Percentiles rank a stretch among this genome's conserved stretches.
Conservation (phyloP, 2,888 invertebrate genomes). For the Notocelia uddmanniana region DNA sequence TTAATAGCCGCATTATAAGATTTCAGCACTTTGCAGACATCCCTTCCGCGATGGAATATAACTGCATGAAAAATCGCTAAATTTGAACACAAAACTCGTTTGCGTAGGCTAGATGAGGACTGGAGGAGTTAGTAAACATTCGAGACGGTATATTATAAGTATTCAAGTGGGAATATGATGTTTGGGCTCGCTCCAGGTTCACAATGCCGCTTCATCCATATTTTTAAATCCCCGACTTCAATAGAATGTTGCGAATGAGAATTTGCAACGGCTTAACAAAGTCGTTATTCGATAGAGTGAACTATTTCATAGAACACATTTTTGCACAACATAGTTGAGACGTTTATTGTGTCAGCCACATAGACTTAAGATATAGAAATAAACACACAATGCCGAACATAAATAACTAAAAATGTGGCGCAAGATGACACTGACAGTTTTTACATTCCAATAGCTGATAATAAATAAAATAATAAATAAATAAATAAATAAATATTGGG, state of each 20-base stretch:
- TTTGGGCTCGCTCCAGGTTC: slow-evolving; percentile 45
- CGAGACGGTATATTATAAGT: slow-evolving; percentile 60
- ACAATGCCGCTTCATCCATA: slow-evolving; percentile 41
- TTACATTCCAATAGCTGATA: too few relatives aligned
- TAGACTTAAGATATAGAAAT: too few relatives aligned
- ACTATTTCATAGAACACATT: slow-evolving; percentile 33
- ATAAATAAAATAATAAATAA: too few relatives aligned
- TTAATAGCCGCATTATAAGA: slow-evolving; percentile 40
- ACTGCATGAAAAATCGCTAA: slow-evolving; percentile 55
- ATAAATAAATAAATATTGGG: too few relatives aligned
- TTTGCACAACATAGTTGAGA: background rate
- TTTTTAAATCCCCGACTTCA: slow-evolving; percentile 40
- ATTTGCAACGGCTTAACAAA: slow-evolving; percentile 35
- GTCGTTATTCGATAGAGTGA: slow-evolving; percentile 5
- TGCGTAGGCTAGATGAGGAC: slow-evolving; percentile 53
- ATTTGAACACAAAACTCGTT: slow-evolving; percentile 57
- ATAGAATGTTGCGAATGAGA: slow-evolving; percentile 37
- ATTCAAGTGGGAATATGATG: slow-evolving; percentile 47
- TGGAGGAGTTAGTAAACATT: slow-evolving; percentile 74
- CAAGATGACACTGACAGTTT: too few relatives aligned
- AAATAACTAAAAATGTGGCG: too few relatives aligned
- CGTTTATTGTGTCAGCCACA: slow-evolving; percentile 8
- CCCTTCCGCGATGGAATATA: slow-evolving; percentile 36
- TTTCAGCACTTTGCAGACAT: slow-evolving; percentile 38
- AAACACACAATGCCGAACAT: too few relatives aligned